Base-by-base conservation (phyloP, 2,888 invertebrate species). In the Gymnoscelis rufifasciata region DNA sequence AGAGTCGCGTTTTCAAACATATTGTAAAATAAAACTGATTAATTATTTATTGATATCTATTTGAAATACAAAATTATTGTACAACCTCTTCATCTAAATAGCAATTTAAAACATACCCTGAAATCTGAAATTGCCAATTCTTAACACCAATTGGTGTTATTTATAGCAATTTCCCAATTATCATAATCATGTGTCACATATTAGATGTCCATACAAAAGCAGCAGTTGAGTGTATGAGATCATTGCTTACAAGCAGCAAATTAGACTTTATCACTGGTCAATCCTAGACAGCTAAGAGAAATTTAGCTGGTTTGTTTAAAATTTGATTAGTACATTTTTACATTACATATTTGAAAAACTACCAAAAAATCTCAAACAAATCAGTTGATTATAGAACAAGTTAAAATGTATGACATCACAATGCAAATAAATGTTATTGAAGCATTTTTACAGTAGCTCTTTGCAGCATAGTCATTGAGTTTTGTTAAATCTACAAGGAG, bases 231-330 rank as follows among this genome's bases (percentile, higher is more conserved):
- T 76, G 74, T 69, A 72, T 84, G 86, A 87, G 87, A 87, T 87
- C 87, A 83, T 79, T 70, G 77, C 82, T 62, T 3, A 19, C 19
- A 65, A 71, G 78, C 75, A 68, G 68, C 64, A 75, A 74, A 81
- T 80, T 81, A 83, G 79, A 83, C 82, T 82, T 80, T 76, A 77
- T 74, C 79, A 81, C 79, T 75, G 72, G 67, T 76, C 71, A 67
- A 67, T 64, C 66, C 72, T 75, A 82, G 60, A 73, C 66, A 69
- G n/a, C n/a, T 57, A 58, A 66, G 58, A 66, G 60, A 67, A 67
- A 72, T 62, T 62, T 63, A 66, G 14, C 31, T 33, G 15, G 31
- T 33, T 14, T 14, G 31, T 33, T 15, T 33, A 13, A 33, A 33
- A 33, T 33, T 13, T 30, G 30, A 13, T n/a, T n/a, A n/a, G n/a